Evolutionary conservation across 2,113 vertebrate species (phyloP), one percentile per base, ranked within the genome.

Genomic region (Connochaetes taurinus): DNA sequence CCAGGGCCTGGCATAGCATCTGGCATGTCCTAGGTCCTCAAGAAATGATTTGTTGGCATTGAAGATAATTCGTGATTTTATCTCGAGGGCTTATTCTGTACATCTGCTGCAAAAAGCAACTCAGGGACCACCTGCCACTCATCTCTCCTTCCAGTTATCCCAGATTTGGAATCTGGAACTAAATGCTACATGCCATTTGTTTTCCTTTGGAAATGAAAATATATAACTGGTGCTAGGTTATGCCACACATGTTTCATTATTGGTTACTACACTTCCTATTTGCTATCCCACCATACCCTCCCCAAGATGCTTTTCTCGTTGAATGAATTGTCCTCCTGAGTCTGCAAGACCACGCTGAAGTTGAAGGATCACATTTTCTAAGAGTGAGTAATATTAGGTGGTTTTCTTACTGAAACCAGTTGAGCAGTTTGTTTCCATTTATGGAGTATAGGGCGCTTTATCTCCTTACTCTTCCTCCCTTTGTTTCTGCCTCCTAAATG

Each of bases 141-240:
- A 82, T 40, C 15, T 52, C 67, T 91, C 67, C 47, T n/a, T 94
- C 83, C 60, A 85, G 45, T 29, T 21, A 25, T 52, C 78, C 55
- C 33, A 71, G 55, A 62, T 62, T 90, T 76, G 81, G 64, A 94
- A 97, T 55, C 52, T 31, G 58, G 74, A 94, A 71, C 62, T 57
- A 74, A 90, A 36, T 36, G 87, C 36, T 87, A 9, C 23, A 83
- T 52, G 52, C 15, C 71, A 62, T 90, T 87, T 96, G 57, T 53
- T 94, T 96, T 83, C 47, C 43, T 90, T 71, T 90, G 53, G 58
- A 78, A 87, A 93, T 74, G 23, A n/a, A 57, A 87, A 94, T 62
- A n/a, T 64, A 47, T 9, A 53, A 43, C 57, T 74, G 47, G 13
- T 58, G 36, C 55, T 86, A 81, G 47, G 50, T 87, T 93, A 78